Evolutionary conservation across 2,113 vertebrate genomes (phyloP).

Genomic region (Lipophrys pholis): DNA sequence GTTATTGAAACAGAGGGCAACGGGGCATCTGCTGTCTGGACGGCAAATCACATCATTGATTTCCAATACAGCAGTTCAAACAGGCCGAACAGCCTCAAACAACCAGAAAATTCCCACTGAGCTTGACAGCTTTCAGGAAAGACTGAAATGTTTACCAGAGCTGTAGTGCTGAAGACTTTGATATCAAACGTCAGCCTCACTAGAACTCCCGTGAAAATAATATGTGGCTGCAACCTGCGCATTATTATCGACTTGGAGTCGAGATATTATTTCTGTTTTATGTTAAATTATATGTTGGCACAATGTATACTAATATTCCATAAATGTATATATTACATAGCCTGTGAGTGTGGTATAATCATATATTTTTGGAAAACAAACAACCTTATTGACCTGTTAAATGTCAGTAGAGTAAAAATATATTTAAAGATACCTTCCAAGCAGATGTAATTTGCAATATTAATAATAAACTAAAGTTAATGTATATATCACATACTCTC

Average conservation of each 20-base stretch:
- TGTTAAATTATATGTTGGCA: neutral
- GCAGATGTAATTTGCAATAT: neutral
- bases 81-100: slow-evolving; percentile 30
- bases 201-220: neutral
- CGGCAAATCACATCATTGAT: slow-evolving; percentile 70
- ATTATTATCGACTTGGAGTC: neutral
- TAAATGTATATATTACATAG: too few relatives aligned
- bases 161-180: neutral
- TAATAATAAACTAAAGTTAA: too few relatives aligned
- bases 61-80: slow-evolving; percentile 69
- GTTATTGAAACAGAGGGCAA: slow-evolving; percentile 42
- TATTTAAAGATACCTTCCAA: neutral
- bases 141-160: slow-evolving; percentile 16
- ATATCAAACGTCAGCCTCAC: neutral
- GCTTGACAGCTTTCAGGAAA: slow-evolving; percentile 29
- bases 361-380: too few relatives aligned
- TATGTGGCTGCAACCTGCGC: neutral
- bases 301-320: too few relatives aligned
- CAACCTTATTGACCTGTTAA: too few relatives aligned
- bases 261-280: neutral
- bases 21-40: slow-evolving; percentile 52
- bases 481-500: too few relatives aligned
- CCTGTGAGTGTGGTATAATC: too few relatives aligned
- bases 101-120: slow-evolving; percentile 31
- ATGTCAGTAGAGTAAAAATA: too few relatives aligned